Conservation (phyloP, 2,113 vertebrate species). For the Atherinomorus stipes region DNA sequence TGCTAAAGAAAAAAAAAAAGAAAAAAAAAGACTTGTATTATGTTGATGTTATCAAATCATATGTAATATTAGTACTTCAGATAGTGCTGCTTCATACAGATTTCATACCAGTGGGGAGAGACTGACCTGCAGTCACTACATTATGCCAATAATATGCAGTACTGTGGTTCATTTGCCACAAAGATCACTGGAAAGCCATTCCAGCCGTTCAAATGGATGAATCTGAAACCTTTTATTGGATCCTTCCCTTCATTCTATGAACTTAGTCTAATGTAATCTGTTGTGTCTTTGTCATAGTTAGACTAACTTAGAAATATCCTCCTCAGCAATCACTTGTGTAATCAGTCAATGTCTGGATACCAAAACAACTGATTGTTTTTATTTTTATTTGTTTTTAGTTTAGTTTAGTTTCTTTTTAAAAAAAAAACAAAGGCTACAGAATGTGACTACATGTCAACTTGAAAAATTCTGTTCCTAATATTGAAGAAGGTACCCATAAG, state of each 20-base stretch:
- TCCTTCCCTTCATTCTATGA: constrained; percentile 30
- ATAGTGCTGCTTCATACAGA: constrained; percentile 81
- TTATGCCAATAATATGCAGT: constrained; percentile 59
- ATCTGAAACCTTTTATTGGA: constrained; percentile 35
- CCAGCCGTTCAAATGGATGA: constrained; percentile 38
- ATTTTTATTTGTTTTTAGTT: no score
- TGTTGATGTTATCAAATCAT: constrained; percentile 76
- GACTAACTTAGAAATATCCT: constrained; percentile 24
- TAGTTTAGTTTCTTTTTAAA: no score
- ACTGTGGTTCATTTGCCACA: constrained; percentile 53
- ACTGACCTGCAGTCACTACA: constrained; percentile 64
- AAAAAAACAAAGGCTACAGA: constrained; percentile 49
- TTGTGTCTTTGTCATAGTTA: constrained; percentile 21
- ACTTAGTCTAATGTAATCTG: constrained; percentile 13
- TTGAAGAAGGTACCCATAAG: constrained; percentile 86
- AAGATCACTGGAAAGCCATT: constrained; percentile 60
- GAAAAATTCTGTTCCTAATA: constrained; percentile 82
- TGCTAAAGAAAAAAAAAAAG: constrained; percentile 29
- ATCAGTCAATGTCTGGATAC: constrained; percentile 40
- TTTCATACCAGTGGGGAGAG: constrained; percentile 64
- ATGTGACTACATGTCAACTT: constrained; percentile 83
- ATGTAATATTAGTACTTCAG: constrained; percentile 77
- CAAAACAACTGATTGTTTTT: constrained; percentile 38
- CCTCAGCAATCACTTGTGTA: constrained; percentile 20
- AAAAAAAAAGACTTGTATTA: constrained; percentile 67